A percentile compares a stretch with the other conserved stretches of the same genome.
These are phyloP conservation scores for Drosophila fungiperda DNA, from an alignment of 2,888 invertebrate genomes.

Conservation along the genomic window DNA sequence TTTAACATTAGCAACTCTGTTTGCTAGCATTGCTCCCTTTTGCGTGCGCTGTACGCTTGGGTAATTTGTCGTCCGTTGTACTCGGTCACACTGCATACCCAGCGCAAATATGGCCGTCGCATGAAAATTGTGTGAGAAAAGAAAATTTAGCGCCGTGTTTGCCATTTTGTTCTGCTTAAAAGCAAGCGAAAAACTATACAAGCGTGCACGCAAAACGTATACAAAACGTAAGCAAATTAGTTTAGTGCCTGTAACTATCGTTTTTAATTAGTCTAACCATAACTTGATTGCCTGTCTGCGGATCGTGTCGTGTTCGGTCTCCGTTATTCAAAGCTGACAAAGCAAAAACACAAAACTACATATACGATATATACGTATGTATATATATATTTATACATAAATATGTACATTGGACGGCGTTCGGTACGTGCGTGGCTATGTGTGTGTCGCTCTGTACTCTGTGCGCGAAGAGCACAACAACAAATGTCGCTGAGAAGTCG, in stretches of 20 bases:
- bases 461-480: constrained; percentile 36
- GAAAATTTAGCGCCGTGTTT: constrained; percentile 62
- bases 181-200: constrained; percentile 50
- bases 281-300: constrained; percentile 45
- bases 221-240: constrained; percentile 72
- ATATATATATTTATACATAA: constrained; percentile 26
- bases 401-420: constrained; percentile 8
- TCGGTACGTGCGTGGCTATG: constrained; percentile 51
- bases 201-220: constrained; percentile 74
- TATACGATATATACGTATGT: constrained; percentile 31
- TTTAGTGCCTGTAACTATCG: constrained; percentile 67
- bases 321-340: constrained; percentile 60
- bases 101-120: constrained; percentile 61
- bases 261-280: constrained; percentile 57
- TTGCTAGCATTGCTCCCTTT: background rate
- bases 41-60: background rate
- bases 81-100: constrained; percentile 36
- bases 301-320: constrained; percentile 59
- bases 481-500: constrained; percentile 45
- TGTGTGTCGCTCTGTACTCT: constrained; percentile 38
- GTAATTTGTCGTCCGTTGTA: background rate
- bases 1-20: background rate
- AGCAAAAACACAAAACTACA: constrained; percentile 55
- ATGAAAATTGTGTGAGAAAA: constrained; percentile 57
- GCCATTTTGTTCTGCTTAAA: constrained; percentile 41